phyloP scores from a whole-genome alignment of 2,113 vertebrate genomes.

The Terrapene triunguis region DNA sequence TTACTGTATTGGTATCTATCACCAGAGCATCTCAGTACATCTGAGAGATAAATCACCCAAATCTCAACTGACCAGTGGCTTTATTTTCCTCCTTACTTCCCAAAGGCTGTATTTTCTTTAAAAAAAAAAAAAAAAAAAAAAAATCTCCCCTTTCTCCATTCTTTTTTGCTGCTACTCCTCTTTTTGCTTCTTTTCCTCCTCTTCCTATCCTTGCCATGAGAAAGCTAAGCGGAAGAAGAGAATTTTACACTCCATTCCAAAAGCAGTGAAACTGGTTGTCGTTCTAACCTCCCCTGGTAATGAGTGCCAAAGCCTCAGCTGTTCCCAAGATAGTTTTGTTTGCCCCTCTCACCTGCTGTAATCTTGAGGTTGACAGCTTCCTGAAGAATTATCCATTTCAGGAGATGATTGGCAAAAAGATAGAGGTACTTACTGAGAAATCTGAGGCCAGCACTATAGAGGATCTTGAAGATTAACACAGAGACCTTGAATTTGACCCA shows the following conservation, averaged over 20 bases:
- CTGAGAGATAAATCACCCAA: background rate
- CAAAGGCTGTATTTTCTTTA: background rate
- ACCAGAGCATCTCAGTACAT: background rate
- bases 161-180: background rate
- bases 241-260: background rate
- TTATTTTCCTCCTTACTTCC: background rate
- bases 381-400: slow-evolving; percentile 52
- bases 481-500: background rate
- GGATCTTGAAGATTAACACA: background rate
- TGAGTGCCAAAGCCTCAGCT: background rate
- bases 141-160: fast-evolving
- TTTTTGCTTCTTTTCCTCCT: background rate
- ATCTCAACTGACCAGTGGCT: background rate
- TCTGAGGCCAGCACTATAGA: background rate
- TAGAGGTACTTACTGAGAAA: background rate
- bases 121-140: background rate
- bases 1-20: background rate
- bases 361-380: slow-evolving; percentile 35
- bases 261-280: background rate
- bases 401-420: slow-evolving; percentile 39
- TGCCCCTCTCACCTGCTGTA: background rate
- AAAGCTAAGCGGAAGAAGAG: background rate
- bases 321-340: background rate
- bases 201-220: background rate
- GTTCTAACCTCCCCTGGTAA: background rate